phyloP scores from a whole-genome alignment of 2,797 vertebrate species.

The Cuculus canorus region DNA sequence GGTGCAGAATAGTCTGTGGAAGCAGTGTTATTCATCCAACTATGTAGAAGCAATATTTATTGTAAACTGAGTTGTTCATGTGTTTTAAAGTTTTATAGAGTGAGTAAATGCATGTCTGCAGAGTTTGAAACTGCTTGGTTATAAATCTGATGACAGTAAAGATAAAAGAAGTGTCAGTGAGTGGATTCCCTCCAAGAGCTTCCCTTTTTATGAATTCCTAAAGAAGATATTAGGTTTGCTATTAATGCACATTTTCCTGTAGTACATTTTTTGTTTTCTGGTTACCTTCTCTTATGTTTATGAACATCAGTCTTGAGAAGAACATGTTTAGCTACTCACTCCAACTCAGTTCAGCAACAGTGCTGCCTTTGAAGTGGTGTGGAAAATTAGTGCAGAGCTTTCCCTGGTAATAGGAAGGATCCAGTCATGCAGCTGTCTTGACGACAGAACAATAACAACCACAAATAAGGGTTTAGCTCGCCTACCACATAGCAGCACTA shows the following conservation, averaged over 20 bases:
- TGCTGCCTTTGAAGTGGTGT: not conserved
- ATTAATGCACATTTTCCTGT: not conserved
- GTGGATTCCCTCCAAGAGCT: slow-evolving; percentile 1
- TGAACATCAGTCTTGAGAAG: not conserved
- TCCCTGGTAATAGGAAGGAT: not conserved
- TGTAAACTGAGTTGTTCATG: slow-evolving; percentile 1
- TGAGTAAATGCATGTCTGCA: slow-evolving; percentile 18
- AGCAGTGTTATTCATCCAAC: not conserved
- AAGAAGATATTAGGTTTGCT: not conserved
- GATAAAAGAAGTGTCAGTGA: slow-evolving; percentile 40
- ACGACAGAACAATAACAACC: not conserved
- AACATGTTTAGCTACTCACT: not conserved
- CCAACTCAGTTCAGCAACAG: not conserved
- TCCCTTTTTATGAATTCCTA: slow-evolving; percentile 15
- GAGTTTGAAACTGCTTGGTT: slow-evolving; percentile 41
- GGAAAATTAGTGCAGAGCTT: not conserved
- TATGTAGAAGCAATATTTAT: not conserved
- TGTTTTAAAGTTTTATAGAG: slow-evolving; percentile 58
- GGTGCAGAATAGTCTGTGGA: not conserved
- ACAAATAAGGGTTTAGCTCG: not conserved
- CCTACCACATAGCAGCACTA: not conserved
- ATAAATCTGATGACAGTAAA: slow-evolving; percentile 57
- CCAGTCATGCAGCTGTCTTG: not conserved
- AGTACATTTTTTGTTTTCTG: not conserved
- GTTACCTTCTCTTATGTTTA: not conserved